Percentiles rank a stretch among this genome's conserved stretches.
Evolutionary conservation across 2,113 vertebrate genomes (phyloP).

Genomic region (cat (Felis catus)): F.catus_Fca126_mat1.0 CM031426.1:27539501-27540000

Average conservation of each 20-base stretch:
- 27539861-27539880: background rate
- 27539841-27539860: rapidly evolving
- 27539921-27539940: conserved; percentile 8
- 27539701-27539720: no score
- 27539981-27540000: rapidly evolving
- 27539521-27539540: no score
- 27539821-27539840: background rate
- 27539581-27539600: background rate
- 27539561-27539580: background rate
- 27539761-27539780: background rate
- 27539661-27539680: background rate
- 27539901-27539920: background rate
- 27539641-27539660: background rate
- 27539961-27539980: background rate
- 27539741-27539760: background rate
- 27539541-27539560: background rate
- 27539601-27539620: background rate
- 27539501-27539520: background rate
- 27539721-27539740: background rate
- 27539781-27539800: rapidly evolving
- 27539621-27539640: background rate
- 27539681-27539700: background rate
- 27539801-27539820: rapidly evolving
- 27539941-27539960: background rate
- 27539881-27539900: rapidly evolving